Evolutionary conservation across 2,113 vertebrate species (phyloP).

Genomic region (Cathartes aura): DNA sequence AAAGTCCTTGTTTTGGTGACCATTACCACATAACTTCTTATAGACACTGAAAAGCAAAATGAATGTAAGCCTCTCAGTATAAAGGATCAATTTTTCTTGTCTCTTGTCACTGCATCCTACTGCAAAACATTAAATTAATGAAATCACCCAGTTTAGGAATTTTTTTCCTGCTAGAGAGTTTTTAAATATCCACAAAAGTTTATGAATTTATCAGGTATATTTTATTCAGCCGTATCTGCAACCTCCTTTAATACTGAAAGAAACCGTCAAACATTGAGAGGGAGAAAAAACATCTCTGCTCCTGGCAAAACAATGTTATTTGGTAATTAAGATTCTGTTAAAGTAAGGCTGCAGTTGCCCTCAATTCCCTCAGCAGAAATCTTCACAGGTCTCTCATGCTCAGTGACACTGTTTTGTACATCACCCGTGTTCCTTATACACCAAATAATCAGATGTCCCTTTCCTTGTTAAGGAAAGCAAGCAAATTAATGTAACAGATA

Average conservation of each 20-base stretch:
- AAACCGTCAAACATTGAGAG: neutral
- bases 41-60: neutral
- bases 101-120: neutral
- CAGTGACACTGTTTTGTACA: neutral
- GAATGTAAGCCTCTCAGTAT: neutral
- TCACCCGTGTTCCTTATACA: conserved; percentile 13
- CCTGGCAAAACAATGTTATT: neutral
- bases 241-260: neutral
- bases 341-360: neutral
- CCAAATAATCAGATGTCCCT: conserved; percentile 7
- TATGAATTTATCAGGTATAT: neutral
- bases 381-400: neutral
- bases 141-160: neutral
- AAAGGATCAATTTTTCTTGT: neutral
- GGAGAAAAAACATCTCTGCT: neutral
- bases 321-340: neutral
- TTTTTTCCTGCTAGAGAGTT: neutral
- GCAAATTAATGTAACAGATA: neutral
- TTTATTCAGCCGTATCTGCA: neutral
- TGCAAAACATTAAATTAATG: neutral
- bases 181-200: neutral
- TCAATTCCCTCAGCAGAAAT: neutral
- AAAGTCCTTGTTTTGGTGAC: neutral
- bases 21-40: neutral
- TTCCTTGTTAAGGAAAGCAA: neutral